Percentiles rank a stretch among this genome's conserved stretches.
These are phyloP conservation scores for Blastomussa wellsi DNA, from an alignment of 92 coral and sea anemone species.

Conservation along the genomic window DNA sequence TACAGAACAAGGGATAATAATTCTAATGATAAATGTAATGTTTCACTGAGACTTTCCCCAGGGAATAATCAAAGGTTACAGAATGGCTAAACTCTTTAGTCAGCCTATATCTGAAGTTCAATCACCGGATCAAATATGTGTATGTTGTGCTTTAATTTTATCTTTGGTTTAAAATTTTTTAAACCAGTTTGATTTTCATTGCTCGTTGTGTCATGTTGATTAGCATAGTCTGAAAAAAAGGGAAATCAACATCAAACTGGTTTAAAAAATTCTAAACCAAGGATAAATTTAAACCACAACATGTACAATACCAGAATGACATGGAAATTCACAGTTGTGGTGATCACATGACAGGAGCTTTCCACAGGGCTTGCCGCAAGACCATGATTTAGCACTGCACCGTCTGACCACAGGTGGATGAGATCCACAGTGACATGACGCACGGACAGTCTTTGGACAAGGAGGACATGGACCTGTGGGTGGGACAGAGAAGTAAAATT, in stretches of 20 bases:
- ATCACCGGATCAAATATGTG: background rate
- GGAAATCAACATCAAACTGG: too few relatives aligned
- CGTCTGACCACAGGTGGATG: constrained; percentile 80
- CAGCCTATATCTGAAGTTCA: too few relatives aligned
- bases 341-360: constrained; percentile 82
- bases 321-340: constrained; percentile 79
- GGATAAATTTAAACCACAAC: too few relatives aligned
- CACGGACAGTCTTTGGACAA: constrained; percentile 90
- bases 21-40: background rate
- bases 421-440: constrained; percentile 85
- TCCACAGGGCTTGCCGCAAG: constrained; percentile 95
- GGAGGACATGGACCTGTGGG: constrained; percentile 95
- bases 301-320: constrained; percentile 73
- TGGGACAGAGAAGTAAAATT: background rate
- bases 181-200: too few relatives aligned
- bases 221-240: too few relatives aligned
- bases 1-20: background rate
- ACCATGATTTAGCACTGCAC: constrained; percentile 93
- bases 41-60: background rate
- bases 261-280: too few relatives aligned
- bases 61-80: background rate
- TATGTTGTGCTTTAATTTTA: too few relatives aligned
- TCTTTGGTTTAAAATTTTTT: too few relatives aligned
- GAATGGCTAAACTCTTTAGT: background rate
- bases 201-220: too few relatives aligned